These are phyloP conservation scores for Anthoscopus minutus DNA, from an alignment of 2,113 vertebrate genomes.

Conservation along the genomic window DNA sequence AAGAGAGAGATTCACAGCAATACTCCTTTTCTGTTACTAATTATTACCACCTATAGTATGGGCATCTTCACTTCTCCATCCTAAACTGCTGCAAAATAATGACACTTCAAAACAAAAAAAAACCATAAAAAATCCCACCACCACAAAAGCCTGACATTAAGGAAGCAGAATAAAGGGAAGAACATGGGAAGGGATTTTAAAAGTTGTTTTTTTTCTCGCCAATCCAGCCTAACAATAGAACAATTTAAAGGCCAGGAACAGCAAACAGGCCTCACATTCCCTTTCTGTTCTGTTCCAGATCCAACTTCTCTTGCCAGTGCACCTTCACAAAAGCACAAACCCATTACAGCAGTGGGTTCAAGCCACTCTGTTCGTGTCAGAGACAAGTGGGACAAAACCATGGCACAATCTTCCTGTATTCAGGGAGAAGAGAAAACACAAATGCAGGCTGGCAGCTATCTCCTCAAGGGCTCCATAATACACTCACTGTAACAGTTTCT, in stretches of 20 bases:
- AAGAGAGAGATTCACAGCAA: background rate
- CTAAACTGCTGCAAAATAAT: background rate
- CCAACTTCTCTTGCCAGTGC: background rate
- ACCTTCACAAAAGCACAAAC: background rate
- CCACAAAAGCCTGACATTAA: background rate
- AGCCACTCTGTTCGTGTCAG: accelerated
- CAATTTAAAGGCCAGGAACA: background rate
- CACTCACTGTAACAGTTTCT: accelerated
- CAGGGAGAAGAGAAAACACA: background rate
- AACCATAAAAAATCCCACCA: background rate
- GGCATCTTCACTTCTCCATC: background rate
- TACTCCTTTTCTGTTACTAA: background rate
- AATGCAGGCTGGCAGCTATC: background rate
- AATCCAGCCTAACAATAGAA: background rate
- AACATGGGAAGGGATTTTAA: background rate
- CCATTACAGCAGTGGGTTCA: background rate
- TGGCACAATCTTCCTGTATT: background rate
- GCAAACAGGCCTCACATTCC: background rate
- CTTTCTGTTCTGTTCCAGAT: background rate
- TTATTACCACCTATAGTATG: background rate
- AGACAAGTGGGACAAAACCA: background rate
- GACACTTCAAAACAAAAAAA: background rate
- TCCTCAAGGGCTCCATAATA: background rate
- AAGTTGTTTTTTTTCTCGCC: background rate
- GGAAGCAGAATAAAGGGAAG: background rate